Evolutionary conservation across 2,113 vertebrate species (phyloP).

Genomic region (Cebus imitator): DNA sequence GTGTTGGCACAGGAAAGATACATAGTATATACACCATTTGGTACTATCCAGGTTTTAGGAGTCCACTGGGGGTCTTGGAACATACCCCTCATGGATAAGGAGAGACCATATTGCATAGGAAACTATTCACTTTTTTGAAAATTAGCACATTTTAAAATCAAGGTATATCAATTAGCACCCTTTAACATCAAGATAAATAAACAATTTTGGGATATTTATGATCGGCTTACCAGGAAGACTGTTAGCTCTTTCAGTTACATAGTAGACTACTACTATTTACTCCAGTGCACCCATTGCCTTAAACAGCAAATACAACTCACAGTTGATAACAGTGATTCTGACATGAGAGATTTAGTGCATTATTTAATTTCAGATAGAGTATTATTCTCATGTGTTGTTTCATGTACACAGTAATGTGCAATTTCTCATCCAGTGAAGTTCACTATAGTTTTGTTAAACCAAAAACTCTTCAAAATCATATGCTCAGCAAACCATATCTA

Average conservation of each 20-base stretch:
- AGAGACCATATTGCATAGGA: neutral
- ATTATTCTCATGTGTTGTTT: neutral
- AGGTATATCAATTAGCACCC: neutral
- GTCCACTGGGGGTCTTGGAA: neutral
- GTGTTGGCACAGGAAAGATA: neutral
- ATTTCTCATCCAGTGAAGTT: constrained; percentile 31
- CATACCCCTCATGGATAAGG: neutral
- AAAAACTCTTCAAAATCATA: neutral
- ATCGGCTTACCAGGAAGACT: neutral
- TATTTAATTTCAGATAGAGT: neutral
- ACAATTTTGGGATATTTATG: neutral
- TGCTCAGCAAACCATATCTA: neutral
- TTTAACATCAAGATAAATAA: neutral
- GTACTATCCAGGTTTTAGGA: neutral
- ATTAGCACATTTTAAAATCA: neutral
- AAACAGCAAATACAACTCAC: neutral
- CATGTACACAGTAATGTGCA: neutral
- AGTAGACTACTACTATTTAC: neutral
- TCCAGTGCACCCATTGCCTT: neutral
- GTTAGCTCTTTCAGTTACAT: neutral
- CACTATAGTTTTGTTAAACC: neutral
- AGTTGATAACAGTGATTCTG: neutral
- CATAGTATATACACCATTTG: neutral
- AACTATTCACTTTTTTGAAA: neutral
- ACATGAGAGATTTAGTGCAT: neutral